These are phyloP conservation scores for Dendroctonus valens DNA, from an alignment of 1,140 invertebrate genomes.

Conservation along the genomic window DNA sequence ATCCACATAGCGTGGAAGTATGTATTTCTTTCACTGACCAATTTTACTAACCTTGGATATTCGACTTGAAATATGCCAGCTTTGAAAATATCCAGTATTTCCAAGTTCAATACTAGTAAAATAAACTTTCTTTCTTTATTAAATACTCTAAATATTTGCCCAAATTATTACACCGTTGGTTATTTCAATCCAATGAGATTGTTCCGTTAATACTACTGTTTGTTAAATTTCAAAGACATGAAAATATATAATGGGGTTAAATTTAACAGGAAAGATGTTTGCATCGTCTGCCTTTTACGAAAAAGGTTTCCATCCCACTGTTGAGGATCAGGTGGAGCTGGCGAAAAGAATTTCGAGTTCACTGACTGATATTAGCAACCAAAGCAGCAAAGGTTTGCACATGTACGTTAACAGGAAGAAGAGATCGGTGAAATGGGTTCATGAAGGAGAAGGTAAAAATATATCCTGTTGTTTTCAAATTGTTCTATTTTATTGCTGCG, in stretches of 20 bases:
- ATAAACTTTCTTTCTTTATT: slow-evolving; percentile 5
- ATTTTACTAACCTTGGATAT: slow-evolving; percentile 7
- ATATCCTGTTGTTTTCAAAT: no score
- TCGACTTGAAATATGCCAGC: not conserved
- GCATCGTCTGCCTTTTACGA: slow-evolving; percentile 93
- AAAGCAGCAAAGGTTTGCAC: slow-evolving; percentile 86
- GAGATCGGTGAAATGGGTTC: slow-evolving; percentile 90
- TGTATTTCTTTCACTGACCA: slow-evolving; percentile 11
- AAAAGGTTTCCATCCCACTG: slow-evolving; percentile 82
- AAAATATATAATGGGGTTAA: not conserved
- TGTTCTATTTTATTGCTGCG: no score
- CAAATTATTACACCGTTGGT: no score
- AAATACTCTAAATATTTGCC: not conserved
- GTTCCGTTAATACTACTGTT: no score
- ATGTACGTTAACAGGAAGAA: slow-evolving; percentile 96
- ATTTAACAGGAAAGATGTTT: slow-evolving; percentile 78
- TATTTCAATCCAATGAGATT: no score
- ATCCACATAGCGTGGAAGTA: not conserved
- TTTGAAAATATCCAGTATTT: no score
- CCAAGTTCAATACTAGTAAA: not conserved
- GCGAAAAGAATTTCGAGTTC: slow-evolving; percentile 88
- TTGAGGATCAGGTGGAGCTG: slow-evolving; percentile 92
- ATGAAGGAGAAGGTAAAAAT: slow-evolving; percentile 73
- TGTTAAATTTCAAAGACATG: no score
- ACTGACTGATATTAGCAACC: slow-evolving; percentile 88